phyloP scores from a whole-genome alignment of 2,888 invertebrate genomes.

The Sphecodes monilicornis region DNA sequence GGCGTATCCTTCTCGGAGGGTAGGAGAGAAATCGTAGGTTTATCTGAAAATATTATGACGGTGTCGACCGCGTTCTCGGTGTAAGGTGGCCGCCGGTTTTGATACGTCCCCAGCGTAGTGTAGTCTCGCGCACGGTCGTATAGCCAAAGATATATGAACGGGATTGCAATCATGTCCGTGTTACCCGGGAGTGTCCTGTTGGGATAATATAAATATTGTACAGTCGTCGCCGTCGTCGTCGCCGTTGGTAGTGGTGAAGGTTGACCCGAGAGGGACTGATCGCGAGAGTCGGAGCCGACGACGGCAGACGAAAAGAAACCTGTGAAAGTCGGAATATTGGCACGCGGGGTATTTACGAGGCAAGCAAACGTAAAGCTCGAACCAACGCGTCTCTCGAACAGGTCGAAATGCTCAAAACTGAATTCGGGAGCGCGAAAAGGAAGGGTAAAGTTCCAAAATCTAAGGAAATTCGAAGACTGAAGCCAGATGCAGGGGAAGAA shows the following conservation, averaged over 20 bases:
- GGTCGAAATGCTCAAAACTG: not conserved
- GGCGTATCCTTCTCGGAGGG: conserved; percentile 24
- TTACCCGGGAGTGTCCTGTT: conserved; percentile 81
- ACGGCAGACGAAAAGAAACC: conserved; percentile 21
- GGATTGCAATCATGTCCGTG: conserved; percentile 83
- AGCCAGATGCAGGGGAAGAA: conserved; percentile 14
- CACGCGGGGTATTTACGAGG: not conserved
- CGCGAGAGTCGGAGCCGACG: not conserved
- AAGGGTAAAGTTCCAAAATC: not conserved
- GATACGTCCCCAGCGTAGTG: conserved; percentile 82
- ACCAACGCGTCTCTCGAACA: not conserved
- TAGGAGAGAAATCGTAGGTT: conserved; percentile 73
- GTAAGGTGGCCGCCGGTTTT: conserved; percentile 77
- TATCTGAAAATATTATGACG: conserved; percentile 82
- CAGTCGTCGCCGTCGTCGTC: conserved; percentile 69
- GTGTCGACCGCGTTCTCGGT: conserved; percentile 70
- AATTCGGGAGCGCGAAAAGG: not conserved
- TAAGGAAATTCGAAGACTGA: conserved; percentile 9
- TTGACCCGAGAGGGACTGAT: conserved; percentile 53
- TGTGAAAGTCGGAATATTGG: not conserved
- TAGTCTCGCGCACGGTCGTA: conserved; percentile 78
- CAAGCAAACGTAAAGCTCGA: not conserved
- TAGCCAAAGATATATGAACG: conserved; percentile 81
- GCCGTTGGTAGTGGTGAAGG: conserved; percentile 22
- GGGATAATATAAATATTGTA: conserved; percentile 84